Evolutionary conservation across 2,888 invertebrate species (phyloP).

Genomic region (Drosophila stalkeri): DNA sequence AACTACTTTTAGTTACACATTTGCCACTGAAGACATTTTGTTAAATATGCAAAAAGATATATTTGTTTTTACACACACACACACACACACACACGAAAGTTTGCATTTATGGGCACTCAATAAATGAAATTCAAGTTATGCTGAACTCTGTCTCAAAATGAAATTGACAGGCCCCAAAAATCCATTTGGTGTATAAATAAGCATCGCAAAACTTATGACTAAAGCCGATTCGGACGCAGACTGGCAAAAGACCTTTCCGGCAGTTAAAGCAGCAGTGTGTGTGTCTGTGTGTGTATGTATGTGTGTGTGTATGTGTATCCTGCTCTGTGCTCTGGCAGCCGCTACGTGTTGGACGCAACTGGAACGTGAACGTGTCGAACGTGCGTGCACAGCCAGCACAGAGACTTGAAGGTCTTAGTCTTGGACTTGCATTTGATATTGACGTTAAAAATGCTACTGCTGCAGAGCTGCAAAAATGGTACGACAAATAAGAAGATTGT

Average conservation of each 20-base stretch:
- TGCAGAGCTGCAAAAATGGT: conserved; percentile 42
- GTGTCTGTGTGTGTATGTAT: background rate
- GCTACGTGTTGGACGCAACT: conserved; percentile 42
- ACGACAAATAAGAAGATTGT: conserved; percentile 70
- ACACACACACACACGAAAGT: background rate
- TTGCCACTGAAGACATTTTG: background rate
- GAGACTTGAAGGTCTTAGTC: conserved; percentile 34
- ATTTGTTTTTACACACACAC: conserved; percentile 15
- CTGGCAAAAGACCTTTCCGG: conserved; percentile 39
- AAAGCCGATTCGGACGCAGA: conserved; percentile 53
- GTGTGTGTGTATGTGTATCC: conserved; percentile 2
- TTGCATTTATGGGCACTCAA: conserved; percentile 42
- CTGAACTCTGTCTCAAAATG: conserved; percentile 20
- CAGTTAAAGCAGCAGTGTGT: background rate
- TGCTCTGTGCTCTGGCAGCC: conserved; percentile 20
- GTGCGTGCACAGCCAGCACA: conserved; percentile 62
- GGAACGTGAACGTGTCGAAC: conserved; percentile 62
- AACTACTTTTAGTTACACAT: conserved; percentile 14
- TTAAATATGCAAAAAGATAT: background rate
- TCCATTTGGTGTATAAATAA: conserved; percentile 68
- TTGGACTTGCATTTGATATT: conserved; percentile 65
- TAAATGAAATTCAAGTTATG: conserved; percentile 40
- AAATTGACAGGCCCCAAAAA: conserved; percentile 42
- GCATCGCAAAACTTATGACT: conserved; percentile 52
- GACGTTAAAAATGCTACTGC: conserved; percentile 68